phyloP scores from a whole-genome alignment of 2,113 vertebrate species.

The cattle (Bos taurus) region ARS-UCD2.0 NC_037347.1:11281001-11281500 shows the following conservation, averaged over 20 bases:
- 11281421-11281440: background rate
- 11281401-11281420: background rate
- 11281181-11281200: background rate
- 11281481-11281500: background rate
- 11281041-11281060: background rate
- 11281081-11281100: background rate
- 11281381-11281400: background rate
- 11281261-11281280: background rate
- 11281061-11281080: background rate
- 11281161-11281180: background rate
- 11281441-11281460: background rate
- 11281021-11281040: background rate
- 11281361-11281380: background rate
- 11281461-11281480: background rate
- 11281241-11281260: background rate
- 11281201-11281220: background rate
- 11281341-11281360: background rate
- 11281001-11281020: background rate
- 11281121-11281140: background rate
- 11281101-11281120: background rate
- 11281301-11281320: background rate
- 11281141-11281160: background rate
- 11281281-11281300: background rate
- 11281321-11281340: background rate
- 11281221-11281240: background rate